A percentile compares a stretch with the other conserved stretches of the same genome.
phyloP scores from a whole-genome alignment of 2,797 vertebrate genomes.

The Acridotheres tristis region DNA sequence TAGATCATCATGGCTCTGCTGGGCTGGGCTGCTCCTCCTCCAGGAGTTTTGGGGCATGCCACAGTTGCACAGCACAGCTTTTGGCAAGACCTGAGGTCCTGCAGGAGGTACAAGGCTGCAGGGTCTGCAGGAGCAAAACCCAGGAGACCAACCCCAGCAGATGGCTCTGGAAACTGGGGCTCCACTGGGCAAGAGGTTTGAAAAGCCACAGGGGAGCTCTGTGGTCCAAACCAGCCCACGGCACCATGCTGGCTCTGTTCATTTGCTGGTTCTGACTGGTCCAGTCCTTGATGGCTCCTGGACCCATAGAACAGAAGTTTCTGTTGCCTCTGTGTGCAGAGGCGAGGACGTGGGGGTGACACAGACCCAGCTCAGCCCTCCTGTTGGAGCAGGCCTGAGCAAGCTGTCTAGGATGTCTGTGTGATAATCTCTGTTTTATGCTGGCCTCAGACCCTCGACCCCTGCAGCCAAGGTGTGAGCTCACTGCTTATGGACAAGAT shows the following conservation, averaged over 20 bases:
- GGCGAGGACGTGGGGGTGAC: neutral
- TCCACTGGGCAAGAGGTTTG: neutral
- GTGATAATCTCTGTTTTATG: neutral
- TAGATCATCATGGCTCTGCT: neutral
- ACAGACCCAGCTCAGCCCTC: neutral
- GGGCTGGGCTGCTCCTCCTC: neutral
- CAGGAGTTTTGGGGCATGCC: neutral
- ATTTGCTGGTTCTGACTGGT: neutral
- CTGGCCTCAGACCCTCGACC: neutral
- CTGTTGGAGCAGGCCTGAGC: neutral
- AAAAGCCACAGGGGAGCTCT: neutral
- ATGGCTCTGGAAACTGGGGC: neutral
- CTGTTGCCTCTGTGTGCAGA: fast-evolving
- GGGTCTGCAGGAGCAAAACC: neutral
- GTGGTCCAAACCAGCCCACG: fast-evolving
- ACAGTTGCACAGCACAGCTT: neutral
- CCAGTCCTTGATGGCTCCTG: neutral
- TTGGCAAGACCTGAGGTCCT: neutral
- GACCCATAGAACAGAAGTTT: neutral
- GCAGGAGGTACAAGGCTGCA: neutral
- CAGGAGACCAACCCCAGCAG: too few species aligned
- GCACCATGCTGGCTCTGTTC: neutral
- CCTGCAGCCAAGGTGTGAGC: neutral
- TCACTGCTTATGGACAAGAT: neutral
- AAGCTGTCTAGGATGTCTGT: too few species aligned